Evolutionary conservation across 2,888 invertebrate species (phyloP).

Genomic region (Mantis religiosa): DNA sequence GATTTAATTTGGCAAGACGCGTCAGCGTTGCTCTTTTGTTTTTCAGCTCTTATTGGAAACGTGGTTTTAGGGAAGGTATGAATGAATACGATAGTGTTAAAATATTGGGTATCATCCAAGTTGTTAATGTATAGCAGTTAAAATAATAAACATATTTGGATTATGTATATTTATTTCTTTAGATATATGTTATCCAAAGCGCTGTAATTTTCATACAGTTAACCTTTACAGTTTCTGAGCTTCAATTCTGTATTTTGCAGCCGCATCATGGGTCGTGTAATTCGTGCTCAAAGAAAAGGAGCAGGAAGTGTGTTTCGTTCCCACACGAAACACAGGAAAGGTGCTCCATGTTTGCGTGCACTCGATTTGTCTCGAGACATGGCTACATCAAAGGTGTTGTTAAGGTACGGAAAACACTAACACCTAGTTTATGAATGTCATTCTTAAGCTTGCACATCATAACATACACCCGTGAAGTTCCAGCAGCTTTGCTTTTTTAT

Average conservation of each 20-base stretch:
- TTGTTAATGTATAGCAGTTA: not conserved
- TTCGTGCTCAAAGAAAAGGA: constrained; percentile 99
- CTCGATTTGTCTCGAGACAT: constrained; percentile 97
- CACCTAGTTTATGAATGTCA: not conserved
- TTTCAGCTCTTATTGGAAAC: not conserved
- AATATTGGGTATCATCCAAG: not conserved
- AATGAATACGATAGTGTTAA: not conserved
- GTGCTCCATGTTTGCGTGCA: constrained; percentile 92
- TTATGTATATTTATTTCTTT: not conserved
- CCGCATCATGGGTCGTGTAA: constrained; percentile 92
- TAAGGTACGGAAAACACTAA: constrained; percentile 57
- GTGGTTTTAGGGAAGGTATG: not conserved
- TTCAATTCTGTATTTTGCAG: not conserved
- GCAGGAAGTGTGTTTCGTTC: constrained; percentile 98
- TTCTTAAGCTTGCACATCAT: too few relatives aligned
- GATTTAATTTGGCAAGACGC: not conserved
- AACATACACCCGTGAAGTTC: too few relatives aligned
- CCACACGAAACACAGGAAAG: constrained; percentile 98
- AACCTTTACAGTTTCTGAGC: not conserved
- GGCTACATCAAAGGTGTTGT: constrained; percentile 99
- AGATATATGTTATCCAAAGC: not conserved
- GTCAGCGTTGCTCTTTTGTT: not conserved
- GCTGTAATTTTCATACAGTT: not conserved
- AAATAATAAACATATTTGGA: not conserved
- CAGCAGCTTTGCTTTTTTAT: too few relatives aligned